These are phyloP conservation scores for Gavia stellata DNA, from an alignment of 2,113 vertebrate species.

Conservation along the genomic window DNA sequence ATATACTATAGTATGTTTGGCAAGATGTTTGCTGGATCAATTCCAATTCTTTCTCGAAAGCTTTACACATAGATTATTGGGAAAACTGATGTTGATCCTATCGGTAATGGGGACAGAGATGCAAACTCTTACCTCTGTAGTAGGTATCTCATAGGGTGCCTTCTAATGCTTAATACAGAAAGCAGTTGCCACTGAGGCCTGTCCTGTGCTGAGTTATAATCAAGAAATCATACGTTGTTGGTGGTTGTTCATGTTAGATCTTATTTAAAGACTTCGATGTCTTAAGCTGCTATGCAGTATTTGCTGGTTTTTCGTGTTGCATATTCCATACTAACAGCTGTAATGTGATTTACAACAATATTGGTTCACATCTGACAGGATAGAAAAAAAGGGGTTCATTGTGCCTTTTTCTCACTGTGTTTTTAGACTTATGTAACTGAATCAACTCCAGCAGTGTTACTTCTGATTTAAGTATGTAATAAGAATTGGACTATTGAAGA, in stretches of 20 bases:
- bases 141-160: neutral
- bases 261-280: neutral
- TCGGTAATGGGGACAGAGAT: neutral
- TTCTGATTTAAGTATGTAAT: neutral
- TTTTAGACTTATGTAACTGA: neutral
- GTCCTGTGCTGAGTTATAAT: neutral
- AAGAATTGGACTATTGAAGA: neutral
- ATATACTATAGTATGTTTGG: neutral
- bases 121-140: neutral
- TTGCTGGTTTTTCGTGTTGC: neutral
- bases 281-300: neutral
- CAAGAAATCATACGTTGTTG: neutral
- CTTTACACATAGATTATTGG: neutral
- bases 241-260: neutral
- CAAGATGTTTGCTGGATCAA: neutral
- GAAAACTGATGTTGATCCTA: neutral
- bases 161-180: neutral
- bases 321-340: neutral
- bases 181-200: neutral
- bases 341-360: neutral
- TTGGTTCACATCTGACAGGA: neutral
- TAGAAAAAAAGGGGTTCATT: neutral
- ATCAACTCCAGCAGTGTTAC: neutral
- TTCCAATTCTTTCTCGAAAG: neutral
- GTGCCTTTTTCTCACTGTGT: neutral